Evolutionary conservation across 2,113 vertebrate species (phyloP).

Genomic region (Empidonax alnorum): DNA sequence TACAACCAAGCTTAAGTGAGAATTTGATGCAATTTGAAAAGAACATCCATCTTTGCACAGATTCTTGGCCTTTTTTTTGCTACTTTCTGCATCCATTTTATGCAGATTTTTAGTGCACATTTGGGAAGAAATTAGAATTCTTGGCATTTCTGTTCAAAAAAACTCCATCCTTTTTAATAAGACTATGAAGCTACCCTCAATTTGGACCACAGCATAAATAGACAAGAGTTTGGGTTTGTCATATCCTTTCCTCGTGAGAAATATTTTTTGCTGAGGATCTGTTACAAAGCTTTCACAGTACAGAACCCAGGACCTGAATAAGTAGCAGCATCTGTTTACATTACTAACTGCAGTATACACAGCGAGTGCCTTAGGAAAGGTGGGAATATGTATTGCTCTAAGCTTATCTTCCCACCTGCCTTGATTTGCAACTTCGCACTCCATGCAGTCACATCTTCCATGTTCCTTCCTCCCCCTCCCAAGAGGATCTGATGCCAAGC

Average conservation of each 20-base stretch:
- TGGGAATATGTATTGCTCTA: not conserved
- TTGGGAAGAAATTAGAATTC: not conserved
- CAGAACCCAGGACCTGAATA: not conserved
- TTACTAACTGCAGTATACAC: not conserved
- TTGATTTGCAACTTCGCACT: rapidly evolving
- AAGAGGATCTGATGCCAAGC: not conserved
- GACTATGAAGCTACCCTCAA: not conserved
- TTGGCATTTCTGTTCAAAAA: not conserved
- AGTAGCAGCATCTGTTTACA: not conserved
- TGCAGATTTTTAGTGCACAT: not conserved
- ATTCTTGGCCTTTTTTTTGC: not conserved
- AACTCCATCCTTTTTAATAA: not conserved
- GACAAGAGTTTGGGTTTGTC: not conserved
- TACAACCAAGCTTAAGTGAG: not conserved
- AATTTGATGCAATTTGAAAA: not conserved
- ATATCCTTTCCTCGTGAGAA: not conserved
- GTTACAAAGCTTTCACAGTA: not conserved
- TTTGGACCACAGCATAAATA: not conserved
- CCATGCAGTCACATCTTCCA: not conserved
- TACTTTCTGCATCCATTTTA: not conserved
- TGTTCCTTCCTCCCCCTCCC: not conserved
- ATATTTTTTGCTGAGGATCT: not conserved
- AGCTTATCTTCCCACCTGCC: not conserved
- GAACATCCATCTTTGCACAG: not conserved
- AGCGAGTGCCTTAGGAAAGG: not conserved